Conservation (phyloP, 2,113 vertebrate species). For the Brachionichthys hirsutus region DNA sequence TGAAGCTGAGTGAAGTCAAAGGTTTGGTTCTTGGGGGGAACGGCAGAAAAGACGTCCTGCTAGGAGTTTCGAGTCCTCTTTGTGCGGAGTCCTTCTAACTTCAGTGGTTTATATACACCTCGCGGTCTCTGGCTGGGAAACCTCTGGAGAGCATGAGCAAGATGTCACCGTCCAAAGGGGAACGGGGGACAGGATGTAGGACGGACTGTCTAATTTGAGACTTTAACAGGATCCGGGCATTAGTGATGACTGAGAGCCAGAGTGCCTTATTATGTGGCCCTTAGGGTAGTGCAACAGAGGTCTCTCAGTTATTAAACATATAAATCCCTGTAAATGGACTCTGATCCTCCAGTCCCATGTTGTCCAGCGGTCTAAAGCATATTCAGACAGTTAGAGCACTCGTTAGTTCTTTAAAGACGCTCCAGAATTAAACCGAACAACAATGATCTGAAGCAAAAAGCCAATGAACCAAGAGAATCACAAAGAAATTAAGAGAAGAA, state of each 20-base stretch:
- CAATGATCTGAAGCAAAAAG: constrained; percentile 5
- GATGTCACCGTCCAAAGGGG: constrained; percentile 38
- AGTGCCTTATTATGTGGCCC: constrained; percentile 61
- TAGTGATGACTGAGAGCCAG: constrained; percentile 52
- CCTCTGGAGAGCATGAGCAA: constrained; percentile 42
- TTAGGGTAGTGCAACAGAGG: constrained; percentile 44
- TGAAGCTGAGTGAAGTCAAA: constrained; percentile 3
- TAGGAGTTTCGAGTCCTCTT: constrained; percentile 13
- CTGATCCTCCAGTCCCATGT: constrained; percentile 35
- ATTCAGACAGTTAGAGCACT: constrained; percentile 7
- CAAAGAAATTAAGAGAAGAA: background rate
- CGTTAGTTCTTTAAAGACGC: constrained; percentile 1
- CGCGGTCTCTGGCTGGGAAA: background rate
- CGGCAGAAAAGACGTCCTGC: background rate
- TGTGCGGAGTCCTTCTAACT: constrained; percentile 6
- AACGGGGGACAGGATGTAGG: constrained; percentile 49
- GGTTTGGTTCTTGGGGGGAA: background rate
- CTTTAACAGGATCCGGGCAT: constrained; percentile 61
- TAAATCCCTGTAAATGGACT: constrained; percentile 69
- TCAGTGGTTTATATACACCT: constrained; percentile 61
- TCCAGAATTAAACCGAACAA: background rate
- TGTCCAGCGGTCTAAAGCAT: constrained; percentile 12
- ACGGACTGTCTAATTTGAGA: constrained; percentile 44
- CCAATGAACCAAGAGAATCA: background rate
- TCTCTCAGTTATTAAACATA: constrained; percentile 70